Percentiles rank a stretch among this genome's conserved stretches.
Evolutionary conservation across 2,797 vertebrate species (phyloP).

Genomic region (Uromys caudimaculatus): DNA sequence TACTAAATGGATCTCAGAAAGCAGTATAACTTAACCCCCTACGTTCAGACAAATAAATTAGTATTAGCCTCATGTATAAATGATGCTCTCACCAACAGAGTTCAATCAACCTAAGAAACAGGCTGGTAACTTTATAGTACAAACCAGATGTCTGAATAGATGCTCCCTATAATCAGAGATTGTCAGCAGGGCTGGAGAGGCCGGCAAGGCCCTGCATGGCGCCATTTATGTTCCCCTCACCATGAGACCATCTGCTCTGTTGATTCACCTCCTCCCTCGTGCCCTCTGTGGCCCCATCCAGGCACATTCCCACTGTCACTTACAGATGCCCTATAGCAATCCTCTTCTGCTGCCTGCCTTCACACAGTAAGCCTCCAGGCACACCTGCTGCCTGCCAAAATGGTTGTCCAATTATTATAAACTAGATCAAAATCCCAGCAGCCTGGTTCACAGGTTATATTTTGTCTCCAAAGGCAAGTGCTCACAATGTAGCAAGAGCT

Average conservation of each 20-base stretch:
- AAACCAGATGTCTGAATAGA: constrained; percentile 52
- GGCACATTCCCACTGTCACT: not conserved
- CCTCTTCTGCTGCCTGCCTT: not conserved
- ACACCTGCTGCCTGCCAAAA: not conserved
- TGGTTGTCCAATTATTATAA: not conserved
- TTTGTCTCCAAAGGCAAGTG: not conserved
- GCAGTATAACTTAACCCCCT: constrained; percentile 22
- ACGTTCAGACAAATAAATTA: constrained; percentile 63
- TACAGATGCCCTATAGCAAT: not conserved
- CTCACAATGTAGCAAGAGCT: not conserved
- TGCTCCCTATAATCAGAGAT: constrained; percentile 13
- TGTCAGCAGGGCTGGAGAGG: not conserved
- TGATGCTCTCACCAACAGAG: constrained; percentile 55
- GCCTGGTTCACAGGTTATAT: not conserved
- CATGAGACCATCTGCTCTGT: not conserved
- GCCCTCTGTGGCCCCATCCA: not conserved
- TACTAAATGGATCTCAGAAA: constrained; percentile 49
- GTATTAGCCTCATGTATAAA: constrained; percentile 55
- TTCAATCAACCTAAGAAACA: constrained; percentile 67
- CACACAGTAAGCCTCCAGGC: not conserved
- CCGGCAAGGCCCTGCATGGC: not conserved
- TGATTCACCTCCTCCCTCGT: not conserved
- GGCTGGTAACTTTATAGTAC: constrained; percentile 58
- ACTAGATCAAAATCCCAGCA: not conserved
- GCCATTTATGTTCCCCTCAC: not conserved